Base-by-base conservation (phyloP, 2,113 vertebrate species). In the Prunella fulvescens region DNA sequence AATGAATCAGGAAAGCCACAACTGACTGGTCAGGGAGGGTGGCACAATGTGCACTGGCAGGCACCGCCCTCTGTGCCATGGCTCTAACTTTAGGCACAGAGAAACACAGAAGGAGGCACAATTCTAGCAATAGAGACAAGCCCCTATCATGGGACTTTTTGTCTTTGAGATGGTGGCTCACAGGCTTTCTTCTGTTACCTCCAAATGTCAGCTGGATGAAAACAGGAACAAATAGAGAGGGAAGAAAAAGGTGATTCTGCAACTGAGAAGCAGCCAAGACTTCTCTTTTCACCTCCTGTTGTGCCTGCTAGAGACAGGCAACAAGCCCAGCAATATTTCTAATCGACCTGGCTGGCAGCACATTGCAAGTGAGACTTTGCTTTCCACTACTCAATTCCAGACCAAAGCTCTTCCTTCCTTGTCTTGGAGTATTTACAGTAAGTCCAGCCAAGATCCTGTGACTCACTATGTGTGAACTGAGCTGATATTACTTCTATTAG, bases 361-460 rank as follows among this genome's bases (percentile, higher is more conserved):
- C 1, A 3, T 7, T 57, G 50, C 45, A 83, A 73, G n/a, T 0
- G 8, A 76, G 58, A 65, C 39, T 85, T 80, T 20, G 20, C 23
- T 88, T 86, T 91, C 17, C 37, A 84, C 29, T 86, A 60, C 47
- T 74, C 47, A 81, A 8, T 90, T 92, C 56, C 60, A 91, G 67
- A 79, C 22, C 29, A 70, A 25, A 62, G 17, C 56, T 88, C 74
- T 66, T 92, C 65, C 48, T 82, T 70, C 51, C 65, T 81, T 64
- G 15, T 71, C 51, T 45, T 86, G 48, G 51, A 74, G 57, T n/a
- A 76, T 79, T 78, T 65, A 37, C 4, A 57, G 25, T 31, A 90
- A 70, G 22, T 35, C 45, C 71, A 92, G 77, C 37, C 61, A 92
- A 89, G 69, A 81, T 71, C 53, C 53, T 64, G 53, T 50, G 77